A percentile compares a stretch with the other conserved stretches of the same genome.
Conservation (phyloP, 2,797 vertebrate species). For the Pteronotus mesoamericanus region DNA sequence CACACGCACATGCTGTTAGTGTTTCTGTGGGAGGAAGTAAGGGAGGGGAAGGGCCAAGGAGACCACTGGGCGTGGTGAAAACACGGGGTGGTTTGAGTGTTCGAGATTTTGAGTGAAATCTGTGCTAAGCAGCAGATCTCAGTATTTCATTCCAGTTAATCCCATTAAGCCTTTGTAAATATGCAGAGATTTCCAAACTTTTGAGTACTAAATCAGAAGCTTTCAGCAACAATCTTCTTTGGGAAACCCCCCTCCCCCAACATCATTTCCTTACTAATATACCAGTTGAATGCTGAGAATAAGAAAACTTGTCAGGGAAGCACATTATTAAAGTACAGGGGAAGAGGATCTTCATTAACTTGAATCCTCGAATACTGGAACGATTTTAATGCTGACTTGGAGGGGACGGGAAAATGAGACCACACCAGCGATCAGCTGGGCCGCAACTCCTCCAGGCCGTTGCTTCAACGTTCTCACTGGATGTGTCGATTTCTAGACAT, state of each 20-base stretch:
- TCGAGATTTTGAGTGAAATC: neutral
- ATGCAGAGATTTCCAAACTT: constrained; percentile 26
- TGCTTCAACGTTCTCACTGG: neutral
- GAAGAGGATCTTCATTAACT: neutral
- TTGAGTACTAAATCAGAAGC: constrained; percentile 8
- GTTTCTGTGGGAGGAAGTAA: neutral
- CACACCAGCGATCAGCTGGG: neutral
- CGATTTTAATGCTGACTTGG: neutral
- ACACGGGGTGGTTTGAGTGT: neutral
- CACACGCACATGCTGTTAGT: neutral
- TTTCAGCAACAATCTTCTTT: neutral
- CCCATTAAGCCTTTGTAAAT: constrained; percentile 18
- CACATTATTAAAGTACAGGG: neutral
- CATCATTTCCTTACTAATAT: neutral
- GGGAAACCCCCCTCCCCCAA: neutral
- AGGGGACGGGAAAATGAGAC: neutral
- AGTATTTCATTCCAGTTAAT: neutral
- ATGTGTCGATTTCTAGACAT: neutral
- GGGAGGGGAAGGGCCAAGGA: rapidly evolving
- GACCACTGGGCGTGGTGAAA: neutral
- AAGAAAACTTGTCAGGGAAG: neutral
- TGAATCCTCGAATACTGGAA: neutral
- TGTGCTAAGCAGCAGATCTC: neutral
- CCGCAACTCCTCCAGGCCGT: neutral
- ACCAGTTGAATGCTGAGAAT: rapidly evolving